phyloP scores from a whole-genome alignment of 2,888 invertebrate species.

The Podotricha telesiphe region DNA sequence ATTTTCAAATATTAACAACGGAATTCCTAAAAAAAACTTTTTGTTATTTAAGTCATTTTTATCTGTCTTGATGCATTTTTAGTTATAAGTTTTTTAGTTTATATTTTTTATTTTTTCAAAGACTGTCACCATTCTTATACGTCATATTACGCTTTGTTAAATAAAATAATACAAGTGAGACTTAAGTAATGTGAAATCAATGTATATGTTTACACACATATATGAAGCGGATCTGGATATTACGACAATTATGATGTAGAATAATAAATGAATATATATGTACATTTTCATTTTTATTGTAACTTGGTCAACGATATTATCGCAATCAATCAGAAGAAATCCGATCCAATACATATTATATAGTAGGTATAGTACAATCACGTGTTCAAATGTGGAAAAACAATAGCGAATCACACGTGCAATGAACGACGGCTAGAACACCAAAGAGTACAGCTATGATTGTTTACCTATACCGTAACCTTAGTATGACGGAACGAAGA shows the following conservation, averaged over 20 bases:
- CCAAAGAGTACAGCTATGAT: constrained; percentile 70
- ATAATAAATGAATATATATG: not conserved
- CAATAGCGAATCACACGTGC: constrained; percentile 51
- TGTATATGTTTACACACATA: not conserved
- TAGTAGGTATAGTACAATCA: constrained; percentile 42
- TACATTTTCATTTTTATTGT: not conserved
- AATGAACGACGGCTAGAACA: constrained; percentile 78
- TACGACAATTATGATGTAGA: not conserved
- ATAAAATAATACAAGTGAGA: constrained; percentile 14
- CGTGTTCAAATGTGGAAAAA: constrained; percentile 33
- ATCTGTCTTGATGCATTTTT: constrained; percentile 35
- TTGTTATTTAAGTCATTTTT: constrained; percentile 20
- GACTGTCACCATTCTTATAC: constrained; percentile 38
- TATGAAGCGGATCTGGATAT: constrained; percentile 4
- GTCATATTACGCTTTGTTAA: constrained; percentile 33
- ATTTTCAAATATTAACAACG: constrained; percentile 19
- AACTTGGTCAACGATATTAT: not conserved
- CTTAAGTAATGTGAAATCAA: constrained; percentile 5
- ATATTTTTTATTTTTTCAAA: constrained; percentile 33
- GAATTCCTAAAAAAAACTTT: constrained; percentile 8
- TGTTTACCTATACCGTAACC: constrained; percentile 55
- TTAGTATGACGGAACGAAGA: constrained; percentile 56
- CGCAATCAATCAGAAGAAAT: not conserved
- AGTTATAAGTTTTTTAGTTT: constrained; percentile 34
- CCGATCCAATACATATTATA: constrained; percentile 7